Base-by-base conservation (phyloP, 2,113 vertebrate species). In the Nestor notabilis region DNA sequence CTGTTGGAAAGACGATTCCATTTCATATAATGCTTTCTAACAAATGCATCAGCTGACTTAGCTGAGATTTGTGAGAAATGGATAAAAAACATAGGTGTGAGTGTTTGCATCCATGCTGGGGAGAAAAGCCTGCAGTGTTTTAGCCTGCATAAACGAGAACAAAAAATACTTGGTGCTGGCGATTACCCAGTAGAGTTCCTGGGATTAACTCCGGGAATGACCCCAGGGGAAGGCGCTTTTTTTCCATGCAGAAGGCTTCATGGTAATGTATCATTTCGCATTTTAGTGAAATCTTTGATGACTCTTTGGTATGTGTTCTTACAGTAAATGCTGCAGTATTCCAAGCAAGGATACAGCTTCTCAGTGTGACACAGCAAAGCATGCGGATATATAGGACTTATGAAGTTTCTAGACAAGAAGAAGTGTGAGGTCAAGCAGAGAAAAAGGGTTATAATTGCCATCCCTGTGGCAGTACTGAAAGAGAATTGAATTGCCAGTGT, bases 341-440 rank as follows among this genome's bases (percentile, higher is more conserved):
- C 19, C 27, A 18, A 23, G 11, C 7, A 29, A 27, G 39, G 76
- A 3, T 43, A 24, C 29, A 27, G 44, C 28, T 49, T 31, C 69
- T 81, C 4, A 3, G 7, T n/a, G 47, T 7, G 44, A 27, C 0
- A 0, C 0, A 12, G 52, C n/a, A 11, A 77, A 55, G 37, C 14
- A 23, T 33, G 55, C 5, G 5, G 17, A 7, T 44, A 21, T 11
- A 8, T 31, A 60, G 39, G 35, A 55, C 43, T 28, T 31, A 15
- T 66, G 46, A 65, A 33, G 35, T 39, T 89, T 66, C 24, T 31
- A 39, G 46, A 35, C 56, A 53, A 39, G 44, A 50, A 49, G n/a
- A 72, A 68, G 13, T 7, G 17, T 23, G 29, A 64, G 27, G 53
- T 27, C 29, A 47, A 37, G 39, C 50, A 65, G 74, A 47, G 39